phyloP scores from a whole-genome alignment of 2,888 invertebrate species.

The Nezara viridula region DNA sequence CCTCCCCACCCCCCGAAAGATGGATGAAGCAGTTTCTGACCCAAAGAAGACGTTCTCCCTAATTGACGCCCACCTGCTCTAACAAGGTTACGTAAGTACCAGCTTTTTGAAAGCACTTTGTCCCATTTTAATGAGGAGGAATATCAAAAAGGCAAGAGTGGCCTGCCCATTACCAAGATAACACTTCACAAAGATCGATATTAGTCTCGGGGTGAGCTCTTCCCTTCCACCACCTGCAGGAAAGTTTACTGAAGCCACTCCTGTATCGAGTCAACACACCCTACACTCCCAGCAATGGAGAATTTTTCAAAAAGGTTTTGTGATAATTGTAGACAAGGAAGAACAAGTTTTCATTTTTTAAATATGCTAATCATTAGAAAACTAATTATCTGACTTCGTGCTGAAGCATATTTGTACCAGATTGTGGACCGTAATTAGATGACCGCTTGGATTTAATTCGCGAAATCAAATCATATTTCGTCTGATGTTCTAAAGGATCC shows the following conservation, averaged over 20 bases:
- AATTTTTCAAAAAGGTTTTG: not conserved
- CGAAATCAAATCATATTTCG: no score
- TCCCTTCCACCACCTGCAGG: not conserved
- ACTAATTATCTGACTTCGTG: no score
- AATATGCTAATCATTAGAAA: no score
- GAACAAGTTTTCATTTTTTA: no score
- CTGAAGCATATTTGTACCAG: no score
- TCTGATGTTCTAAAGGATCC: no score
- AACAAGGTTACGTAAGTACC: slow-evolving; percentile 53
- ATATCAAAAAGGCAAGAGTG: slow-evolving; percentile 41
- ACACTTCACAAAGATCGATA: slow-evolving; percentile 3
- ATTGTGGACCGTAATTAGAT: no score
- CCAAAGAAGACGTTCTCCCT: slow-evolving; percentile 4
- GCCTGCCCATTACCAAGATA: slow-evolving; percentile 26
- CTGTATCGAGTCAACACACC: not conserved
- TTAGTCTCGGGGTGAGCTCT: not conserved
- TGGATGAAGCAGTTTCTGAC: slow-evolving; percentile 13
- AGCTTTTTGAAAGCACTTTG: slow-evolving; percentile 56
- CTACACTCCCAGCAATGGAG: not conserved
- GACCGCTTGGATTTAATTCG: no score
- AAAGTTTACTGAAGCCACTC: not conserved
- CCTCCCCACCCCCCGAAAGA: not conserved
- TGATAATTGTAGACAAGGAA: no score
- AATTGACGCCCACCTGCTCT: slow-evolving; percentile 37
- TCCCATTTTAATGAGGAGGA: slow-evolving; percentile 56